These are phyloP conservation scores for Stichodactyla mertensii DNA, from an alignment of 64 coral and sea anemone genomes.

Conservation along the genomic window DNA sequence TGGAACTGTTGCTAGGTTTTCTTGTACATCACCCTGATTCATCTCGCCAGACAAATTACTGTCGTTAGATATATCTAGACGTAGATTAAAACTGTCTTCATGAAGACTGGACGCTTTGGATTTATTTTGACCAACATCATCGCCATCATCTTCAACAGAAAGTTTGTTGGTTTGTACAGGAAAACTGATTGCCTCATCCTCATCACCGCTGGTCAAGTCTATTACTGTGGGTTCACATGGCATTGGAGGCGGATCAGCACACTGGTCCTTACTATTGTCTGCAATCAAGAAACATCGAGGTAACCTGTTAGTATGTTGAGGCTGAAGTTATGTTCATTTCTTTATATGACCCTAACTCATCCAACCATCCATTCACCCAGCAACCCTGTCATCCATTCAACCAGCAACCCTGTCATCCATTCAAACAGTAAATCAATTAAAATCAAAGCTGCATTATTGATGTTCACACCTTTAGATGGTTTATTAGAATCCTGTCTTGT, in stretches of 20 bases:
- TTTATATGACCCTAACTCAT: too few relatives aligned
- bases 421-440: too few relatives aligned
- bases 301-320: too few relatives aligned
- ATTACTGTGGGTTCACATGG: neutral
- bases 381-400: too few relatives aligned
- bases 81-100: neutral
- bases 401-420: too few relatives aligned
- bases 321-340: too few relatives aligned
- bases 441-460: neutral
- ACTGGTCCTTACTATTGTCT: neutral
- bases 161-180: neutral
- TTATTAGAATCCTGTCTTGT: neutral
- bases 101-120: neutral
- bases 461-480: neutral
- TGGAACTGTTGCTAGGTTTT: too few relatives aligned
- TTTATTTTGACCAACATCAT: neutral
- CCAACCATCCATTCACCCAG: too few relatives aligned
- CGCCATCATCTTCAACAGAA: neutral
- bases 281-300: too few relatives aligned
- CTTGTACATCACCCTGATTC: neutral
- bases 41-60: neutral
- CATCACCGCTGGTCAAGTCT: constrained; percentile 3
- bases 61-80: neutral
- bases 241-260: neutral
- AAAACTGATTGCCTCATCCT: neutral